A percentile compares a stretch with the other conserved stretches of the same genome.
These are phyloP conservation scores for Euphydryas editha DNA, from an alignment of 2,888 invertebrate species.

Conservation along the genomic window DNA sequence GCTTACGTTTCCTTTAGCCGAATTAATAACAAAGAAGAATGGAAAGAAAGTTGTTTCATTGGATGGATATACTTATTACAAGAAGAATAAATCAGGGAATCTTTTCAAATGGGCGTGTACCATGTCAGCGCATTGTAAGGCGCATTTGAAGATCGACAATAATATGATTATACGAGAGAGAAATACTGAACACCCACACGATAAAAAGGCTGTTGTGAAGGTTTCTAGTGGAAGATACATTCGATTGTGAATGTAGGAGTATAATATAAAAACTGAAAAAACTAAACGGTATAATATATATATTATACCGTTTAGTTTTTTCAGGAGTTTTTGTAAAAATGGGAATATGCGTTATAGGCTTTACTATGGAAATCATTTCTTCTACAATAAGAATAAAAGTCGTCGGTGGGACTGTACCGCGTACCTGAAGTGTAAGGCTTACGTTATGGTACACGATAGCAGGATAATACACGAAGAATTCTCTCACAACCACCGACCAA, in stretches of 20 bases:
- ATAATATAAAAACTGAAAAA: not conserved
- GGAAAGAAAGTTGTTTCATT: constrained; percentile 30
- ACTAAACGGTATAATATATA: no score
- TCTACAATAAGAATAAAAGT: constrained; percentile 43
- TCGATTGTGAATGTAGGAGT: constrained; percentile 13
- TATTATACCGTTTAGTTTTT: not conserved
- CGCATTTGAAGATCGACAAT: constrained; percentile 30
- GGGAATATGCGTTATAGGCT: constrained; percentile 37
- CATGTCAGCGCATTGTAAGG: constrained; percentile 23
- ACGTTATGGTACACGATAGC: constrained; percentile 19
- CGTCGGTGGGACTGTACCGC: constrained; percentile 42
- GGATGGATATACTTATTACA: constrained; percentile 38
- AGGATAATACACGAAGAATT: constrained; percentile 3
- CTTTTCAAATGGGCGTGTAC: constrained; percentile 34
- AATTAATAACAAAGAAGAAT: constrained; percentile 35
- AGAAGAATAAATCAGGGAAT: constrained; percentile 28
- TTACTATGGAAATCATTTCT: constrained; percentile 30
- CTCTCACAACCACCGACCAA: constrained; percentile 19
- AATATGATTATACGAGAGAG: constrained; percentile 18
- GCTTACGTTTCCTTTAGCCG: constrained; percentile 20
- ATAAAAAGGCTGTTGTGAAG: constrained; percentile 15
- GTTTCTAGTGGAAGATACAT: constrained; percentile 21
- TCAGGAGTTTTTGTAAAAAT: constrained; percentile 35
- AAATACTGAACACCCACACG: constrained; percentile 22
- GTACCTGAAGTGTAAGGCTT: constrained; percentile 39